Evolutionary conservation across 2,888 invertebrate genomes (phyloP).

Genomic region (Drosophila anceps): DNA sequence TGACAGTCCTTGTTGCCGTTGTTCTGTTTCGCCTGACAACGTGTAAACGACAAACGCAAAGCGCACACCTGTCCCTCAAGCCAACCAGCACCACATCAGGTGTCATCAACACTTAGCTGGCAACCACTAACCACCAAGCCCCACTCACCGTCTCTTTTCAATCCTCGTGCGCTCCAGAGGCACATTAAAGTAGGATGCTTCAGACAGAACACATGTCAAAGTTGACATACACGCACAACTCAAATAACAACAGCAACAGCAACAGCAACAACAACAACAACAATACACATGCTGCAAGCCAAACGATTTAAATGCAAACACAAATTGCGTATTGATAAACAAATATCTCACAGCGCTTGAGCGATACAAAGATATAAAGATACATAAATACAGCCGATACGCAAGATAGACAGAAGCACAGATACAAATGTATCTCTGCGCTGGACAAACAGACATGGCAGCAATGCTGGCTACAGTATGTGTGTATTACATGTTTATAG

Average conservation of each 20-base stretch:
- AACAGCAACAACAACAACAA: constrained; percentile 30
- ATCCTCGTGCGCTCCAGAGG: constrained; percentile 8
- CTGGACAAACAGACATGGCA: constrained; percentile 3
- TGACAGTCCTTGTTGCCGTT: constrained; percentile 46
- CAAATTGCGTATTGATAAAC: constrained; percentile 41
- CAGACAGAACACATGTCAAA: constrained; percentile 69
- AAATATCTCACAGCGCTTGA: constrained; percentile 18
- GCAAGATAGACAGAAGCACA: neutral
- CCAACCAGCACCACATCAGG: constrained; percentile 32
- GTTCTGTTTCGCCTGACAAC: constrained; percentile 26
- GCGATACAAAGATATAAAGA: constrained; percentile 9
- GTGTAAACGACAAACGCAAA: constrained; percentile 48
- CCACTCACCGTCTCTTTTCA: neutral
- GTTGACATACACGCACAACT: constrained; percentile 52
- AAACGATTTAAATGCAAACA: constrained; percentile 61
- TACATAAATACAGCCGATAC: constrained; percentile 19
- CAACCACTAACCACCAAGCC: neutral
- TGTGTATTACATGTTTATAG: constrained; percentile 35
- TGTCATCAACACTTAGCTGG: constrained; percentile 54
- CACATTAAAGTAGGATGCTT: constrained; percentile 67
- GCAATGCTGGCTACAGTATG: constrained; percentile 5
- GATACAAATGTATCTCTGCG: constrained; percentile 5
- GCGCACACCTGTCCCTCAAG: constrained; percentile 54
- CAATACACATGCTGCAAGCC: constrained; percentile 31
- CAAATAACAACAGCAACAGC: constrained; percentile 27